These are phyloP conservation scores for Liodrosophila aerea DNA, from an alignment of 2,888 invertebrate species.

Conservation along the genomic window DNA sequence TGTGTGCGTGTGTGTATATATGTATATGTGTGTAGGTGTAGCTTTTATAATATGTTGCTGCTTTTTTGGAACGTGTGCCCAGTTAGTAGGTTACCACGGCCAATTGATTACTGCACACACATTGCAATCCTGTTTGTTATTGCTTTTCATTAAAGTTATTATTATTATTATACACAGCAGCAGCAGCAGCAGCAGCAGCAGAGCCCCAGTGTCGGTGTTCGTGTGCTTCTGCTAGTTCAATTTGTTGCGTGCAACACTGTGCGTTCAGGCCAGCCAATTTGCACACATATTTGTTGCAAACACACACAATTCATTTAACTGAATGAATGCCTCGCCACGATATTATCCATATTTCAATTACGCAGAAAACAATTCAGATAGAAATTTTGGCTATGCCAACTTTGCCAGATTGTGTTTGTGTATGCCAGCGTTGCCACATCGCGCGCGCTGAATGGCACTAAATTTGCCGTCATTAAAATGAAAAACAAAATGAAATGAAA, in stretches of 20 bases:
- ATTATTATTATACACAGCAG: constrained; percentile 21
- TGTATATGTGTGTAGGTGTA: constrained; percentile 7
- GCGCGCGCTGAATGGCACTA: not conserved
- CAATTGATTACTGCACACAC: constrained; percentile 33
- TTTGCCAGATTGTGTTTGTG: constrained; percentile 51
- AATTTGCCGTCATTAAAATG: not conserved
- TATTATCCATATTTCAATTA: constrained; percentile 42
- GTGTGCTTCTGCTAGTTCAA: constrained; percentile 16
- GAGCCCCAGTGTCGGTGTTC: constrained; percentile 83
- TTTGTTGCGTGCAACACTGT: constrained; percentile 83
- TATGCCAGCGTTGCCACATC: constrained; percentile 54
- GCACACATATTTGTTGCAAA: constrained; percentile 30
- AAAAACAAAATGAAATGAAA: not conserved
- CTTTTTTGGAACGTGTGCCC: constrained; percentile 1
- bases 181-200: constrained; percentile 84
- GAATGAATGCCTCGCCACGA: too few relatives aligned
- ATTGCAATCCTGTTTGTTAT: not conserved
- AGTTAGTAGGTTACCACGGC: constrained; percentile 4
- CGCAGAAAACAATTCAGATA: constrained; percentile 49
- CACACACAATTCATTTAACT: constrained; percentile 1
- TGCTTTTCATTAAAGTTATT: constrained; percentile 15
- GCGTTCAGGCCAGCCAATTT: constrained; percentile 43
- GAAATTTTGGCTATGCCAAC: constrained; percentile 32
- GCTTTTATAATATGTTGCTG: constrained; percentile 6
- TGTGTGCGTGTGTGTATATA: constrained; percentile 75